A percentile compares a stretch with the other conserved stretches of the same genome.
These are phyloP conservation scores for Atrina japonica DNA, from an alignment of 2,888 invertebrate genomes.

Conservation along the genomic window DNA sequence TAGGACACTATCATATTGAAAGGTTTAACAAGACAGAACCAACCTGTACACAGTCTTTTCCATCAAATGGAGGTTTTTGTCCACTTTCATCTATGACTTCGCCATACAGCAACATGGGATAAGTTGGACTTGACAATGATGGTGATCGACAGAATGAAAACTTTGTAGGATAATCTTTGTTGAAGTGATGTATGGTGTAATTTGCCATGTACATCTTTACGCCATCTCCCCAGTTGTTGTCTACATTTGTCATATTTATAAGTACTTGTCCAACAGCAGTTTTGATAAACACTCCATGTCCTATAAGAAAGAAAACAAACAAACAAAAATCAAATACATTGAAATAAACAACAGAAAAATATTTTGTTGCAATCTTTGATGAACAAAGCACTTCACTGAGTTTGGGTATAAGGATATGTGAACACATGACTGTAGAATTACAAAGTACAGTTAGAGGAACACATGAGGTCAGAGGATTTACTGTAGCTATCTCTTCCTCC, in stretches of 20 bases:
- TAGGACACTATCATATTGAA: too few species aligned
- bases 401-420: neutral
- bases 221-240: slow-evolving; percentile 79
- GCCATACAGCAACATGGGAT: slow-evolving; percentile 62
- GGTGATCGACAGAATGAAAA: slow-evolving; percentile 69
- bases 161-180: slow-evolving; percentile 62
- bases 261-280: slow-evolving; percentile 75
- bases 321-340: too few species aligned
- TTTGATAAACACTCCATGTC: slow-evolving; percentile 78
- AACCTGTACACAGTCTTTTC: slow-evolving; percentile 35
- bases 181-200: slow-evolving; percentile 68
- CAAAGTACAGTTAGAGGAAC: too few species aligned
- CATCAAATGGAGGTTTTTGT: slow-evolving; percentile 46
- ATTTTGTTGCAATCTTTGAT: too few species aligned
- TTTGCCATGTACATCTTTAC: slow-evolving; percentile 76
- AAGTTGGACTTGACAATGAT: slow-evolving; percentile 47
- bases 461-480: too few species aligned
- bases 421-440: too few species aligned
- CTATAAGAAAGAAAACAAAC: too few species aligned
- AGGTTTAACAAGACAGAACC: too few species aligned
- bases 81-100: slow-evolving; percentile 62
- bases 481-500: too few species aligned
- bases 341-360: too few species aligned
- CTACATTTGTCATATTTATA: slow-evolving; percentile 72
- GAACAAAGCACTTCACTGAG: neutral